Base-by-base conservation (phyloP, 2,113 vertebrate species). In the Deroptyus accipitrinus region DNA sequence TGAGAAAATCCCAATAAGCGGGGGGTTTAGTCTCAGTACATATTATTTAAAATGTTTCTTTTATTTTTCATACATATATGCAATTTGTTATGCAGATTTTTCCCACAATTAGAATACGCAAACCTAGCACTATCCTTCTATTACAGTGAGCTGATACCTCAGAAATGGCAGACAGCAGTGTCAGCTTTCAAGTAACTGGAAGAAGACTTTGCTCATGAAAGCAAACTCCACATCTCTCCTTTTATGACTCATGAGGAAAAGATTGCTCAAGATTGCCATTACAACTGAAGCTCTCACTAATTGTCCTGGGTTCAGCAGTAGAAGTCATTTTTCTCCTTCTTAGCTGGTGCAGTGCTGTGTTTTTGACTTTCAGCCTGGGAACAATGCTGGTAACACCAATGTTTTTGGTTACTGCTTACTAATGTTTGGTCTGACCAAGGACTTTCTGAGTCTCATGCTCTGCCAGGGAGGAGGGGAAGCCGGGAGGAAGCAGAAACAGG, bases 21-120 rank as follows among this genome's bases (percentile, higher is more conserved):
- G 9, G 7, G 11, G 5, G 90, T 95, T 96, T 92, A 74, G 20
- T 89, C 28, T 88, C 86, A 89, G 17, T 44, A 93, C 90, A 63
- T 83, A 96, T 97, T 95, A 97, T 97, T 96, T 85, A 94, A 69
- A 22, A 41, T 76, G 18, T 90, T 86, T 95, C 24, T 46, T 95
- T 95, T 91, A 89, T 66, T 52, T 91, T 88, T 95, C 86, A 94
- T 31, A 78, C 95, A 96, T 94, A 96, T 93, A 94, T 82, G 39
- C n/a, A 95, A 96, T 42, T 96, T 95, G 80, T 92, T 83, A 92
- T 54, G 24, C 35, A 93, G 46, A 73, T 63, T 91, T 68, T 88
- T 4, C 7, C 35, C 7, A 42, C 18, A 28, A 61, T 19, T 10
- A 63, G 10, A 69, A 28, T 61, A 28, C 15, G 18, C 14, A 69